Conservation (phyloP, 2,888 invertebrate species). For the Erpobdella octoculata region DNA sequence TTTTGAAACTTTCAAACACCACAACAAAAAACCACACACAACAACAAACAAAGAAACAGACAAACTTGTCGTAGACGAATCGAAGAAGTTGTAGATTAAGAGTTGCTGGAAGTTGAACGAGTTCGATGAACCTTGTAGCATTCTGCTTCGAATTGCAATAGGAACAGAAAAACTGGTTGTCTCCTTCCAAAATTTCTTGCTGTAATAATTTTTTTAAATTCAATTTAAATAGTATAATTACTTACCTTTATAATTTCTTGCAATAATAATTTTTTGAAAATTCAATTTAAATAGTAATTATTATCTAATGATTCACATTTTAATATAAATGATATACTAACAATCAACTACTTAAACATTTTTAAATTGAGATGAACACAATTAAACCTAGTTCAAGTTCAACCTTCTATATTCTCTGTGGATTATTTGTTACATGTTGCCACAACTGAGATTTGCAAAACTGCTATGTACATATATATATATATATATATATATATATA, state of each 20-base stretch:
- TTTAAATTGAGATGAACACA: too few species aligned
- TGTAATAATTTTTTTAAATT: slow-evolving; percentile 35
- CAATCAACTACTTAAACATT: too few species aligned
- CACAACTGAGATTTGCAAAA: background rate
- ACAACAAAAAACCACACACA: background rate
- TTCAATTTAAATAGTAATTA: too few species aligned
- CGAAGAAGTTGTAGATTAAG: slow-evolving; percentile 60
- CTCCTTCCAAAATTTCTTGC: slow-evolving; percentile 59
- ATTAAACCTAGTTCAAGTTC: too few species aligned
- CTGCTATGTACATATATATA: background rate
- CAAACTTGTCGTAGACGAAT: slow-evolving; percentile 60
- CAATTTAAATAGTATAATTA: background rate
- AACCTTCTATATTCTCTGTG: too few species aligned
- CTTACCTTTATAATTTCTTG: background rate
- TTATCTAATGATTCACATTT: background rate
- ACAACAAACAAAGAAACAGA: background rate
- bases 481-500: slow-evolving; percentile 13
- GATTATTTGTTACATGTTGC: too few species aligned
- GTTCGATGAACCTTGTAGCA: slow-evolving; percentile 57
- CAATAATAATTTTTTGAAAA: too few species aligned
- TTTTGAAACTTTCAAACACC: slow-evolving; percentile 5
- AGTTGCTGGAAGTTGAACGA: slow-evolving; percentile 58
- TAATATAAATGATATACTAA: too few species aligned
- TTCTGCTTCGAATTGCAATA: slow-evolving; percentile 58
- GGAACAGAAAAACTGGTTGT: slow-evolving; percentile 58